Evolutionary conservation across 1,140 invertebrate genomes (phyloP), one percentile per base, ranked within the genome.

Genomic region (Drosophila obscura): DNA sequence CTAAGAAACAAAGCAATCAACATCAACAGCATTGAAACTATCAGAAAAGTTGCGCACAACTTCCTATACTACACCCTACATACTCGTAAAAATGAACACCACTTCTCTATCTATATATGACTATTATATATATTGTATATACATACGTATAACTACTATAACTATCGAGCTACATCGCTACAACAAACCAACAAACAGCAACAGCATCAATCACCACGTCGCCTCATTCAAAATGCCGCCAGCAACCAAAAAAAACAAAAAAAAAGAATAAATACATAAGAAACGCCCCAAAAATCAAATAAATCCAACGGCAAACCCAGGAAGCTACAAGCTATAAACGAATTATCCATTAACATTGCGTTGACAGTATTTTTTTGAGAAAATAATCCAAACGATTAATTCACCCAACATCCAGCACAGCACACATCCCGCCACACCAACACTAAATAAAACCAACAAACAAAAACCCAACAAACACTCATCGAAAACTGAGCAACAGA

Each of bases 41-140:
- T 67, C 61, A 72, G 35, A 73, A 87, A 76, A 76, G 82, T 78
- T 88, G 78, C 65, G 82, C 83, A 87, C 83, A 88, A 87, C 83
- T 79, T 77, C 78, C 71, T 77, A 77, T 78, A 82, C 46, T 68
- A 62, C 50, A 77, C 74, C 57, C 68, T 66, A 66, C 66, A 80
- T 65, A 39, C 35, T 39, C 35, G 35, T 39, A 11, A 58, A 80
- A 75, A 56, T 69, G 53, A 44, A 76, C 73, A 66, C 73, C 77
- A 76, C 72, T 77, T 80, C 55, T 63, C 24, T 67, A 46, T 57
- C 43, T 61, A 16, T 71, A 16, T 74, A 59, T 50, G 11, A 75
- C 57, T 35, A 35, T 35, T 11, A 31, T 35, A 35, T 5, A 39
- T 39, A 39, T 39, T 39, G 35, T 39, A 39, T 39, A 13, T 39